A percentile compares a stretch with the other conserved stretches of the same genome.
Evolutionary conservation across 2,113 vertebrate genomes (phyloP).

Genomic region (Pedionomus torquatus): DNA sequence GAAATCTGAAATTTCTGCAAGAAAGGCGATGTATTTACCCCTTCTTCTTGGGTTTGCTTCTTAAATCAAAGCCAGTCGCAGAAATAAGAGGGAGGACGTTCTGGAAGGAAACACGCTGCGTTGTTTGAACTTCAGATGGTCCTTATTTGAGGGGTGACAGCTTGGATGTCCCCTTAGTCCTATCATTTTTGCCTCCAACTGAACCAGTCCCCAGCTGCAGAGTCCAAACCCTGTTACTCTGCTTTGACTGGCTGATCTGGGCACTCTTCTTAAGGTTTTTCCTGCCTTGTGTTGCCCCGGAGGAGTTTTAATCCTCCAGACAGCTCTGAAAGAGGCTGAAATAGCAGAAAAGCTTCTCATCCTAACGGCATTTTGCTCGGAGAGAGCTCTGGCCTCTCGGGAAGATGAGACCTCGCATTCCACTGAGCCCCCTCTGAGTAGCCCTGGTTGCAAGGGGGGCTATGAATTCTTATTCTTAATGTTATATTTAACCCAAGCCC

Average conservation of each 20-base stretch:
- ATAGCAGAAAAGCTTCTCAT: background rate
- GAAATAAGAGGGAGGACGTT: background rate
- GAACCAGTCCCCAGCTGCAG: background rate
- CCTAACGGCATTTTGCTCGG: rapidly evolving
- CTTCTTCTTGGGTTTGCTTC: background rate
- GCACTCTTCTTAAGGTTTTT: background rate
- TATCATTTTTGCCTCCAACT: background rate
- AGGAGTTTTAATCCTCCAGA: background rate
- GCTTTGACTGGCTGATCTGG: background rate
- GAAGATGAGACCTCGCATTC: background rate
- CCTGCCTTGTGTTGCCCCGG: background rate
- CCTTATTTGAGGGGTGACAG: background rate
- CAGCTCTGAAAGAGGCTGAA: background rate
- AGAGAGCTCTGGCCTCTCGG: background rate
- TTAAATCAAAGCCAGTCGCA: background rate
- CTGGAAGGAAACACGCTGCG: background rate
- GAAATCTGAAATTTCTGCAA: background rate
- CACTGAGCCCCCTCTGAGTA: background rate
- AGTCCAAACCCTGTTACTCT: background rate
- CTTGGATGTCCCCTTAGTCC: background rate
- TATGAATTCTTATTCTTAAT: background rate
- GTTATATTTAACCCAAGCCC: background rate
- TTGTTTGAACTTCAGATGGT: background rate
- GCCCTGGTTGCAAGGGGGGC: background rate
- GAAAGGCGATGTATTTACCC: background rate